Base-by-base conservation (phyloP, 2,797 vertebrate genomes). In the Macroramphosus scolopax region DNA sequence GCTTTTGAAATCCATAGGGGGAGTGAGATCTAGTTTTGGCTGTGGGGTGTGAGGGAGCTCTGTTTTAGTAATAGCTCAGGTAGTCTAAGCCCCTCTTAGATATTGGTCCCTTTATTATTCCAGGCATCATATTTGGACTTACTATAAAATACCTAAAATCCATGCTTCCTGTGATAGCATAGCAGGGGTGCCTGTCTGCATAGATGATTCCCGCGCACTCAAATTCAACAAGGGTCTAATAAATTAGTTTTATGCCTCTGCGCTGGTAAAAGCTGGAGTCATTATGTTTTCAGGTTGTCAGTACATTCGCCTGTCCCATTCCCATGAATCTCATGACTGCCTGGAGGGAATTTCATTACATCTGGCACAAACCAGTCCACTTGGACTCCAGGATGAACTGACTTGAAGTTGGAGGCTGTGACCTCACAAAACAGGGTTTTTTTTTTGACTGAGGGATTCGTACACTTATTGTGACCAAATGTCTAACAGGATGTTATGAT, bases 1-100 rank as follows among this genome's bases (percentile, higher is more conserved):
- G 78, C 82, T 82, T 81, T 77, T 86, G 59, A 81, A 81, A 76
- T 80, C 82, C 72, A 83, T 80, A 70, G 65, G 69, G 66, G 59
- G 71, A 32, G 45, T 22, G 26, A 71, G 66, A 72, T 80, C 50
- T 70, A 77, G 80, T 84, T 80, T 76, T 76, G 74, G 78, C 74
- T 74, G 40, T 57, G 46, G 55, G 63, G 36, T 68, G 50, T 3
- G 3, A 48, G 28, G 48, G 45, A 50, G 51, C 40, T 63, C 65
- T 68, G 71, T 81, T 80, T 72, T 66, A 79, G 74, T 80, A 73
- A 78, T 77, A 53, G 67, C 42, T 57, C 59, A 67, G 66, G 77
- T 74, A 71, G 39, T 42, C 17, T 20, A 17, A 47, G 36, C 42
- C 55, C 41, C 50, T 63, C 41, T 50, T 44, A 67, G 39, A 61